Base-by-base conservation (phyloP, 2,888 invertebrate genomes). In the Druceiella hillmani region DNA sequence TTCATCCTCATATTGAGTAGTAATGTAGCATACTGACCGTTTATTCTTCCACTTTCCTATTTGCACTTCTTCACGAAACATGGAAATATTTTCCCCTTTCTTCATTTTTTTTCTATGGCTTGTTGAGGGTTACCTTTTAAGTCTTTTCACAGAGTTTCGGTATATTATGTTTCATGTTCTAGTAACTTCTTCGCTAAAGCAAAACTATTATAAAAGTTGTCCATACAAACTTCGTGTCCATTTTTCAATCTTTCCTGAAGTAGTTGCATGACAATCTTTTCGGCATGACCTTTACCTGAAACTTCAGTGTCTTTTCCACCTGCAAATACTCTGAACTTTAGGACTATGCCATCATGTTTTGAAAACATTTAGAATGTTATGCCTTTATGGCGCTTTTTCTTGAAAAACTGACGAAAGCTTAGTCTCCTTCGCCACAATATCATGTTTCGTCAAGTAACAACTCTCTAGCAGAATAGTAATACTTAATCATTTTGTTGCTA, bases 11-110 rank as follows among this genome's bases (percentile, higher is more conserved):
- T 44, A 41, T 47, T 57, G 43, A 10, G 52, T 50, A 22, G 52
- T 47, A 27, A 56, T 52, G 33, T 52, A 47, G 16, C 44, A 10
- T 9, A 57, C 54, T 12, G 54, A 52, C 31, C 54, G 33, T 33
- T 47, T 50, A 27, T 57, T 55, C 36, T 41, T 49, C 55, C 55
- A 55, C 39, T 57, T 57, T 17, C 46, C 47, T 33, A 55, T 43
- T 40, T 47, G 41, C 28, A 54, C 45, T n/a, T 48, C 50, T 20
- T 50, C 40, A 36, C 46, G 43, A n/a, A n/a, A n/a, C n/a, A n/a
- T n/a, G n/a, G n/a, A n/a, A 38, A 49, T 52, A 4, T 34, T 35
- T 30, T 33, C 33, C 33, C 50, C 42, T 38, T 42, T 37, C 48
- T 47, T 27, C 46, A 43, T 40, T 50, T 52, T 39, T 41, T 40